Conservation (phyloP, 35 echinoderm and acorn worm genomes). For the Ophiothrix spiculata region DNA sequence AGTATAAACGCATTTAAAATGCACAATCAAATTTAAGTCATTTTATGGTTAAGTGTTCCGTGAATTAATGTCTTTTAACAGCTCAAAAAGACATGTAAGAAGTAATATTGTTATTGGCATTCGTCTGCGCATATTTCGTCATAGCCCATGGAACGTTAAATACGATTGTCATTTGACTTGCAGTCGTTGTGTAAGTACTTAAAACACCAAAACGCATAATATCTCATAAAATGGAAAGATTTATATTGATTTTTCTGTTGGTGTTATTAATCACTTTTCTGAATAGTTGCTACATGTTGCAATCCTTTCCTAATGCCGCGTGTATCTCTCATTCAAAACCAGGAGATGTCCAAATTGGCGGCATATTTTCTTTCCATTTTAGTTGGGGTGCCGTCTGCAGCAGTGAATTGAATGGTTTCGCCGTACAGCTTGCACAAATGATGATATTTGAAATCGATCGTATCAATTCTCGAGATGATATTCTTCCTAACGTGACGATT, state of each 20-base stretch:
- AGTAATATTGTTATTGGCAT: too few species aligned
- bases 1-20: too few species aligned
- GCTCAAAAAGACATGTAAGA: too few species aligned
- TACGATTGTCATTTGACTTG: too few species aligned
- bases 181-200: too few species aligned
- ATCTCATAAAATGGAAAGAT: not conserved
- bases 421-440: not conserved
- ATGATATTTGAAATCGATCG: not conserved
- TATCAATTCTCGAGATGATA: not conserved
- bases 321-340: not conserved
- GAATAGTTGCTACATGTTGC: not conserved
- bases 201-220: too few species aligned
- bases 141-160: too few species aligned
- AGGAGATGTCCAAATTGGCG: not conserved
- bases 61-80: too few species aligned
- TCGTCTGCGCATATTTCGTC: too few species aligned
- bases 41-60: too few species aligned
- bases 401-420: not conserved
- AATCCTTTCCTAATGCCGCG: not conserved
- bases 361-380: not conserved
- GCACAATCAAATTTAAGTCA: too few species aligned
- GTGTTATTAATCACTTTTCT: not conserved
- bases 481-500: slow-evolving; percentile 15
- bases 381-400: not conserved
- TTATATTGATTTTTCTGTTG: not conserved